Conservation (phyloP, 2,797 vertebrate species). For the Smutsia gigantea region DNA sequence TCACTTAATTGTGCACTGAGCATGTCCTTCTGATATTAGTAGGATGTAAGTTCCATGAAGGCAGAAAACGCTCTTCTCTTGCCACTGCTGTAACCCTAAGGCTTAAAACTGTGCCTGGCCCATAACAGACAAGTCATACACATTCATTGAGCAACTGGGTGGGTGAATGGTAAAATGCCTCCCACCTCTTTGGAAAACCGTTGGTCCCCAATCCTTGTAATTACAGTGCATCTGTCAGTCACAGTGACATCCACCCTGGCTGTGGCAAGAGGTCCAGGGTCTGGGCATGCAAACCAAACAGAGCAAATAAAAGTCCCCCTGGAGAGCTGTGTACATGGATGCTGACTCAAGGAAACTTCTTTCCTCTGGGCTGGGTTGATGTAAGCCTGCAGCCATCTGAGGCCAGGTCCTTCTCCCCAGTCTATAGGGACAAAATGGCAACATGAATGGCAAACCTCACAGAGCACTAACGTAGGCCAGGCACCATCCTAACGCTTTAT, state of each 20-base stretch:
- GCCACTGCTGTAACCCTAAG: not conserved
- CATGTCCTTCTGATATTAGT: not conserved
- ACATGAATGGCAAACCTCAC: not conserved
- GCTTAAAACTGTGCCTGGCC: not conserved
- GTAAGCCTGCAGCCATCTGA: not conserved
- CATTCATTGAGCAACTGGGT: not conserved
- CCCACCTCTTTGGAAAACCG: not conserved
- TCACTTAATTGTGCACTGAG: not conserved
- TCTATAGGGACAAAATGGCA: not conserved
- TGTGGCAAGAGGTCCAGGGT: not conserved
- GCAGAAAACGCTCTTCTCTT: not conserved
- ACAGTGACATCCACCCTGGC: not conserved
- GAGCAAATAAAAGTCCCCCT: not conserved
- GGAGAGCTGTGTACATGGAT: not conserved
- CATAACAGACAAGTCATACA: not conserved
- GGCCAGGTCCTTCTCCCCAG: not conserved
- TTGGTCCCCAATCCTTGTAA: not conserved
- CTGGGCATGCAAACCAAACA: not conserved
- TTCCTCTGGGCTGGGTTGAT: not conserved
- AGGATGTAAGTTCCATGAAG: not conserved
- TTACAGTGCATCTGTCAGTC: not conserved
- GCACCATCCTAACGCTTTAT: not conserved
- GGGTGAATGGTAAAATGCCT: not conserved
- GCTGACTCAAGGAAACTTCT: not conserved
- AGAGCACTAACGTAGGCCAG: not conserved